These are phyloP conservation scores for Acronicta aceris DNA, from an alignment of 2,888 invertebrate genomes.

Conservation along the genomic window DNA sequence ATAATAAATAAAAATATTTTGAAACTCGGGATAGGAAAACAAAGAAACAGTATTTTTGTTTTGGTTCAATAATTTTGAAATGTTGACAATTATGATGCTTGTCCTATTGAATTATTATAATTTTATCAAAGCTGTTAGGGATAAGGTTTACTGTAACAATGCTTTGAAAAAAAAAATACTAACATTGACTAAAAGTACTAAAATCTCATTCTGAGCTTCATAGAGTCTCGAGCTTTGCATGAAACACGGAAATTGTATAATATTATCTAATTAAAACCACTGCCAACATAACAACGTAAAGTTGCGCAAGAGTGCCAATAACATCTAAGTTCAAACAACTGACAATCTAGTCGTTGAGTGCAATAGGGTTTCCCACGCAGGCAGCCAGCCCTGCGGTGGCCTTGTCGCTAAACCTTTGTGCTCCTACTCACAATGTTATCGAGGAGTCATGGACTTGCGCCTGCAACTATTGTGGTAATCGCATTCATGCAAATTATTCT, in stretches of 20 bases:
- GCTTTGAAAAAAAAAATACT: too few relatives aligned
- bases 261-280: conserved; percentile 29
- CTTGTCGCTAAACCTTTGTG: conserved; percentile 80
- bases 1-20: background rate
- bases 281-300: conserved; percentile 20
- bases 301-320: conserved; percentile 33
- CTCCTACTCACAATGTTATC: conserved; percentile 65
- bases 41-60: too few relatives aligned
- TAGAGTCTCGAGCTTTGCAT: background rate
- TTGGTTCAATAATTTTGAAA: too few relatives aligned
- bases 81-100: too few relatives aligned
- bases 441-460: conserved; percentile 65
- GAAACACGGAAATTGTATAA: conserved; percentile 38
- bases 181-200: background rate
- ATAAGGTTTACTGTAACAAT: too few relatives aligned
- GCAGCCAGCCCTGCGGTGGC: conserved; percentile 67
- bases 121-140: too few relatives aligned
- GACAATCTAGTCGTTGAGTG: conserved; percentile 47
- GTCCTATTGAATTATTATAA: too few relatives aligned
- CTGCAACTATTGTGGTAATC: conserved; percentile 55
- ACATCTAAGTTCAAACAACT: conserved; percentile 51
- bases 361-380: conserved; percentile 72
- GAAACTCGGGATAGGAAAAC: too few relatives aligned
- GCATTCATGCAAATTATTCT: conserved; percentile 43
- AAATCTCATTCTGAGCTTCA: background rate